Conservation (phyloP, 64 coral and sea anemone species). For the Orbicella faveolata region DNA sequence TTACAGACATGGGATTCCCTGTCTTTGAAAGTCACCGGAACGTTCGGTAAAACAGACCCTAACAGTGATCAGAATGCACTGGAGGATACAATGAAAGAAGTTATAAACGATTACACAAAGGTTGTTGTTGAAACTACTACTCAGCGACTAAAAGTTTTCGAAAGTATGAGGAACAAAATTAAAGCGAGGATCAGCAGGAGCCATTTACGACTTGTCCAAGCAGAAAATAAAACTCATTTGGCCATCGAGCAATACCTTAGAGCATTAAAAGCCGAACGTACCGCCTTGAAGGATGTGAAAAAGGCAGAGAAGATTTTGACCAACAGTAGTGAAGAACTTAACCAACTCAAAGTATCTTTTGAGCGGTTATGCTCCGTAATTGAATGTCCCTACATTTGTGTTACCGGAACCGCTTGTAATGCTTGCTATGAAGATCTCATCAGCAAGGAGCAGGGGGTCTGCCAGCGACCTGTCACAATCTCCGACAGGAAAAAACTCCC, state of each 20-base stretch:
- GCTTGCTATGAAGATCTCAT: slow-evolving; percentile 41
- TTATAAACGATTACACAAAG: slow-evolving; percentile 8
- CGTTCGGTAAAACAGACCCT: not conserved
- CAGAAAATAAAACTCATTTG: not conserved
- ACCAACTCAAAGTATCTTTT: not conserved
- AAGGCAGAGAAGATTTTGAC: not conserved
- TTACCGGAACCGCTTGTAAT: slow-evolving; percentile 8
- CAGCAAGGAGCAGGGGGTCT: slow-evolving; percentile 24
- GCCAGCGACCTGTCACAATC: slow-evolving; percentile 14
- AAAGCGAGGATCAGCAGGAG: not conserved
- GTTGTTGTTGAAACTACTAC: slow-evolving; percentile 7
- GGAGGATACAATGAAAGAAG: not conserved
- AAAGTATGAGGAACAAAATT: not conserved
- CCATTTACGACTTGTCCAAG: not conserved
- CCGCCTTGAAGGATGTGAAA: not conserved
- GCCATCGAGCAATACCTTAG: not conserved
- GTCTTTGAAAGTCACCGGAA: not conserved
- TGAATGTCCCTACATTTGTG: slow-evolving; percentile 33
- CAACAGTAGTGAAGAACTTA: slow-evolving; percentile 9
- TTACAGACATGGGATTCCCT: slow-evolving; percentile 31
- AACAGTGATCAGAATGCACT: not conserved
- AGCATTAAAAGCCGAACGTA: not conserved
- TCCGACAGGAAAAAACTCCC: not conserved
- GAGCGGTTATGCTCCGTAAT: slow-evolving; percentile 16
- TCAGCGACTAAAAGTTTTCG: not conserved